Conservation (phyloP, 2,888 invertebrate genomes). For the Cephus spinipes region DNA sequence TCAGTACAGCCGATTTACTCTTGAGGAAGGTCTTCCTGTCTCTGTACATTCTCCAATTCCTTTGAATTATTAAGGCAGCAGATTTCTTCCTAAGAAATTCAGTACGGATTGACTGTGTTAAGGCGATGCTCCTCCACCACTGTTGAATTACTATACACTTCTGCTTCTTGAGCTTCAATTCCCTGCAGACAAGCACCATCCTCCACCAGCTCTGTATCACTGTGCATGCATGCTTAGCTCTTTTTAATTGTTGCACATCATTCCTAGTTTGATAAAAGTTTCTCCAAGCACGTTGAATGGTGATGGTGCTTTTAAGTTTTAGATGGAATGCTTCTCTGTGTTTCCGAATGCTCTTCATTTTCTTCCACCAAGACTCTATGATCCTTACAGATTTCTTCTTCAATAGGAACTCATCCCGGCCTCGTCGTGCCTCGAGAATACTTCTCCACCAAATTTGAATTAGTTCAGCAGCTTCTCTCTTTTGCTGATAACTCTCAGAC, state of each 20-base stretch:
- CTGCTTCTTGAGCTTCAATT: constrained; percentile 26
- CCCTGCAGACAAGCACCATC: constrained; percentile 21
- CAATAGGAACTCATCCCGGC: constrained; percentile 60
- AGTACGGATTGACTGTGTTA: constrained; percentile 19
- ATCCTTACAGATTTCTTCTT: constrained; percentile 55
- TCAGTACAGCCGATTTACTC: constrained; percentile 65
- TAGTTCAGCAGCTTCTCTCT: constrained; percentile 45
- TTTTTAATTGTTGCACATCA: constrained; percentile 17
- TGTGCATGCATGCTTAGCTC: constrained; percentile 26
- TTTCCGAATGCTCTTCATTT: constrained; percentile 62
- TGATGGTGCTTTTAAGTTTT: constrained; percentile 55
- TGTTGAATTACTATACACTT: constrained; percentile 38
- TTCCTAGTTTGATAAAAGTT: constrained; percentile 4
- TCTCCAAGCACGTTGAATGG: constrained; percentile 67
- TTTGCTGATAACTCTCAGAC: constrained; percentile 60
- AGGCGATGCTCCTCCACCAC: constrained; percentile 36
- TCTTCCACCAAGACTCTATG: constrained; percentile 48
- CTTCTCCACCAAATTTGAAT: constrained; percentile 68
- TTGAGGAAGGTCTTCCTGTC: constrained; percentile 37
- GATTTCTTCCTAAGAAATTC: constrained; percentile 24
- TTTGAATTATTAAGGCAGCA: constrained; percentile 56
- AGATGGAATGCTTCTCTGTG: constrained; percentile 58
- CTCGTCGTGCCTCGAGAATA: constrained; percentile 57
- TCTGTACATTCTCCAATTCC: constrained; percentile 63
- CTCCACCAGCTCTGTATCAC: constrained; percentile 52